These are phyloP conservation scores for Cylloceria caligata DNA, from an alignment of 2,888 invertebrate genomes.

Conservation along the genomic window DNA sequence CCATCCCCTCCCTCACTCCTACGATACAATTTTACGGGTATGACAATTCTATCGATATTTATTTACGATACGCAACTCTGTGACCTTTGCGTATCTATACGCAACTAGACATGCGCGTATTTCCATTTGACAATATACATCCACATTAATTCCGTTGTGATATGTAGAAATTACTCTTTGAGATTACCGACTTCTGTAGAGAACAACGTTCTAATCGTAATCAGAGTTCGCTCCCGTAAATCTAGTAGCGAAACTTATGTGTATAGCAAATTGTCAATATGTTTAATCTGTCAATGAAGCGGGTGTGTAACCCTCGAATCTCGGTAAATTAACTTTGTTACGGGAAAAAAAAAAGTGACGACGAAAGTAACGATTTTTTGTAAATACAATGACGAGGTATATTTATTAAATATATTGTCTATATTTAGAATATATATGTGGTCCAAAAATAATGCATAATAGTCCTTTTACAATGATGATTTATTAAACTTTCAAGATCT, in stretches of 20 bases:
- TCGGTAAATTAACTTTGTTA: slow-evolving; percentile 3
- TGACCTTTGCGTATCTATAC: slow-evolving; percentile 4
- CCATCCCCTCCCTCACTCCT: neutral
- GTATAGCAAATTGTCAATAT: slow-evolving; percentile 51
- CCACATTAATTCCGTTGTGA: slow-evolving; percentile 52
- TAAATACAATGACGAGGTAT: slow-evolving; percentile 4
- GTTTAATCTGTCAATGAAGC: slow-evolving; percentile 24
- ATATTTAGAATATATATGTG: neutral
- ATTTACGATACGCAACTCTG: slow-evolving; percentile 19
- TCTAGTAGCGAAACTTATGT: slow-evolving; percentile 33
- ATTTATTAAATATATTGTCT: slow-evolving; percentile 14
- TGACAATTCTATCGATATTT: slow-evolving; percentile 53
- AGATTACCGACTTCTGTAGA: slow-evolving; percentile 47
- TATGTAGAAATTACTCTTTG: slow-evolving; percentile 51
- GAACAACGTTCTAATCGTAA: slow-evolving; percentile 34
- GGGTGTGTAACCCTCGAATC: slow-evolving; percentile 16
- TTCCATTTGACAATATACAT: slow-evolving; percentile 47
- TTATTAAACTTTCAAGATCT: slow-evolving; percentile 19
- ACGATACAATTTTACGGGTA: slow-evolving; percentile 66
- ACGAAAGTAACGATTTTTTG: slow-evolving; percentile 6
- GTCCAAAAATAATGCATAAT: slow-evolving; percentile 7
- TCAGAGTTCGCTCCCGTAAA: slow-evolving; percentile 20
- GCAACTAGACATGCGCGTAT: slow-evolving; percentile 13
- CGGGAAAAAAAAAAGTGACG: neutral
- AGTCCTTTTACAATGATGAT: slow-evolving; percentile 1